Base-by-base conservation (phyloP, 1,140 invertebrate species). In the Magallana ariakensis region DNA sequence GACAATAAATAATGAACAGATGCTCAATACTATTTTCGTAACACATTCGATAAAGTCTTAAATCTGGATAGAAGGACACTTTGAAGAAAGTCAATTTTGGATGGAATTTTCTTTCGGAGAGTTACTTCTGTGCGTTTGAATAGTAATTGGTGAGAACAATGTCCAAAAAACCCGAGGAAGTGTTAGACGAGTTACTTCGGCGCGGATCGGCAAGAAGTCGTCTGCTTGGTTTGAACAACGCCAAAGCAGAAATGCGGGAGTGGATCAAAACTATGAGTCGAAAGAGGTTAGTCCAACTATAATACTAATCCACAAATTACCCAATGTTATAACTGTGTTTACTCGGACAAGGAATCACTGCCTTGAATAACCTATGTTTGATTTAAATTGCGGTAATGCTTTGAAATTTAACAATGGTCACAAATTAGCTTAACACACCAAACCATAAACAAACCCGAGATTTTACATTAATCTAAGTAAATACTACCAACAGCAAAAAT, bases 191-290 rank as follows among this genome's bases (percentile, higher is more conserved):
- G 22, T 26, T 26, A 13, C 22, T 33, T 75, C 22, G 66, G 66
- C 66, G 26, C 22, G 66, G 66, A 3, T 75, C 66, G 19, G 66
- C 66, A 33, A 75, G 19, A 75, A 75, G 66, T 26, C 66, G 66
- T 75, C 22, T 75, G 15, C 22, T 46, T 26, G 22, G 22, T 13
- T 46, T 75, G 66, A 75, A 26, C 66, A 75, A 75, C 33, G 22
- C 15, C 26, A 19, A 26, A 26, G 22, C 22, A 13, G 66, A 75
- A 75, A 75, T 75, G 66, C 66, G 66, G 33, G 66, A 75, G 66
- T 75, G 66, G 66, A 75, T 75, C 10, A 75, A 75, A 22, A 75
- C 66, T 19, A 26, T 75, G 4, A 75, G 66, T 26, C 66, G 66
- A 75, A 75, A 75, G 22, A 75, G 66, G 66, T 26, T 13, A 75